Conservation (phyloP, 2,888 invertebrate genomes). For the Cerceris rybyensis region DNA sequence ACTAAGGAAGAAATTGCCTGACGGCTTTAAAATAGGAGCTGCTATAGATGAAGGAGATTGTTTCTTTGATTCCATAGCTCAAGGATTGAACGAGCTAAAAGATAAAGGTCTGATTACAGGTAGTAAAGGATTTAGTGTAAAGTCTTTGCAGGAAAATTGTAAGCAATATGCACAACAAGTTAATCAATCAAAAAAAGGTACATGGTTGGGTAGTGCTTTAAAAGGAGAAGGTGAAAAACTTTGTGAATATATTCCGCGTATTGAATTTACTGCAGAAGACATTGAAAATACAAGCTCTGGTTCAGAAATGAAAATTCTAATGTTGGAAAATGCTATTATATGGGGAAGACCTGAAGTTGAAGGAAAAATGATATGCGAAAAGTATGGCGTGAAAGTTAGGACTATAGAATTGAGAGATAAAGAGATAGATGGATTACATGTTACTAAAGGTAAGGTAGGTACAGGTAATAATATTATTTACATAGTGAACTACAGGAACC, state of each 20-base stretch:
- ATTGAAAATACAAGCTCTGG: constrained; percentile 8
- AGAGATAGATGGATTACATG: constrained; percentile 10
- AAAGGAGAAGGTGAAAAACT: constrained; percentile 10
- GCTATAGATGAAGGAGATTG: constrained; percentile 8
- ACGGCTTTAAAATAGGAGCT: constrained; percentile 8
- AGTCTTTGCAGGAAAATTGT: constrained; percentile 8
- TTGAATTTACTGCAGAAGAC: constrained; percentile 8
- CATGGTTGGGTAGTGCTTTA: constrained; percentile 10
- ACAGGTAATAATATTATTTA: constrained; percentile 8
- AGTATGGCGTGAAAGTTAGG: constrained; percentile 9
- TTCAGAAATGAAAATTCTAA: constrained; percentile 8
- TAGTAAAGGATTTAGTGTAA: constrained; percentile 9
- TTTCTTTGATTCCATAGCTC: constrained; percentile 10
- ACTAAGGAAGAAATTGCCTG: constrained; percentile 8
- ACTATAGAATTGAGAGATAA: constrained; percentile 9
- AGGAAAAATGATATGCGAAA: constrained; percentile 9
- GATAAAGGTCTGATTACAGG: constrained; percentile 7
- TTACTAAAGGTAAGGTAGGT: constrained; percentile 10
- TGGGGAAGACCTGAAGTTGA: constrained; percentile 10
- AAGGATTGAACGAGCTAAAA: constrained; percentile 10
- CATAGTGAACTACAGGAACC: constrained; percentile 8
- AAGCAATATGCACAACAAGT: constrained; percentile 8
- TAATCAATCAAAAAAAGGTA: constrained; percentile 6
- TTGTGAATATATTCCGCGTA: constrained; percentile 10
- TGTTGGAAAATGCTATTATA: constrained; percentile 7